phyloP scores from a whole-genome alignment of 2,113 vertebrate genomes.

The Zosterops japonicus region DNA sequence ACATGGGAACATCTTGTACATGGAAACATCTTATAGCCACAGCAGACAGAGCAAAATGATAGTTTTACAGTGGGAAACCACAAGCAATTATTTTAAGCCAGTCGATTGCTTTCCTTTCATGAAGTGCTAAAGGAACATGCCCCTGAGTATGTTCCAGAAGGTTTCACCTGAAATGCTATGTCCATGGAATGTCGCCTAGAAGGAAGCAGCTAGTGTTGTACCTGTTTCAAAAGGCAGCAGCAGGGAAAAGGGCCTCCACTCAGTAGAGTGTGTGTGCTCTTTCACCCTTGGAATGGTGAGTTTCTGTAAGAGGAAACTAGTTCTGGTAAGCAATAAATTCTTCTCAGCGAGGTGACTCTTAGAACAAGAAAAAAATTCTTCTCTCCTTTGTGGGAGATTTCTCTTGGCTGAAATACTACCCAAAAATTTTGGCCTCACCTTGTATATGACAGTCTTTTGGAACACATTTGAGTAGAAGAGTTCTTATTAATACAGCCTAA shows the following conservation, averaged over 20 bases:
- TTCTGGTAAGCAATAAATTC: background rate
- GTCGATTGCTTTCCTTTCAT: background rate
- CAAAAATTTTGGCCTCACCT: background rate
- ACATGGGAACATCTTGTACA: background rate
- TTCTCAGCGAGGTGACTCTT: background rate
- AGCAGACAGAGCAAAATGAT: background rate
- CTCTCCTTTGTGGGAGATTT: background rate
- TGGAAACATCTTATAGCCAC: background rate
- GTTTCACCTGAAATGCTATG: background rate
- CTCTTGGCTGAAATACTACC: background rate
- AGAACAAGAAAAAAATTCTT: background rate
- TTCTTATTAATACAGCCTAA: background rate
- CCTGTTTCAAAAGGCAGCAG: background rate
- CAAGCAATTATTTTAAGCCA: background rate
- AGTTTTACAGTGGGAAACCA: background rate
- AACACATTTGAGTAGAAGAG: background rate
- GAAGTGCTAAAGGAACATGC: fast-evolving
- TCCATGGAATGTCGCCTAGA: background rate
- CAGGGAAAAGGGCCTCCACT: background rate
- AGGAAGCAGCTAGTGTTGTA: background rate
- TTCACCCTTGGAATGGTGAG: background rate
- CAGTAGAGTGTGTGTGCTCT: too few relatives aligned
- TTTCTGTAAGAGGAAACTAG: background rate
- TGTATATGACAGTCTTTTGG: background rate
- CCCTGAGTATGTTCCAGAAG: background rate